These are phyloP conservation scores for Lycaena phlaeas DNA, from an alignment of 2,888 invertebrate genomes.

Conservation along the genomic window DNA sequence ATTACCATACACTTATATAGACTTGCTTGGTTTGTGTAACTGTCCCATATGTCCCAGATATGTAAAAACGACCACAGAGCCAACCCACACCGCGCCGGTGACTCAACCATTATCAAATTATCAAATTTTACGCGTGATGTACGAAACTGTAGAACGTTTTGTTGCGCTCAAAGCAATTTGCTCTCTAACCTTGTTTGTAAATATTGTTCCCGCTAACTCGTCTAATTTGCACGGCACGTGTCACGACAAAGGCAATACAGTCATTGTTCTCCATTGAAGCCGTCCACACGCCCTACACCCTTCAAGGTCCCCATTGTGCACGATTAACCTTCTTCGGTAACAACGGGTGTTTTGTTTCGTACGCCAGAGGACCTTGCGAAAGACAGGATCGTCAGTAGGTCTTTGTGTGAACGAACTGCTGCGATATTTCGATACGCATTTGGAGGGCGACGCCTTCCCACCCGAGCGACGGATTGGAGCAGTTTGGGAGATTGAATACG, in stretches of 20 bases:
- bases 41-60: too few species aligned
- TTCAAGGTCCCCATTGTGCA: slow-evolving; percentile 32
- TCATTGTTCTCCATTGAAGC: slow-evolving; percentile 43
- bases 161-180: too few species aligned
- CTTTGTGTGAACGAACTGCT: slow-evolving; percentile 20
- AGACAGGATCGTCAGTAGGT: slow-evolving; percentile 29
- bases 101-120: too few species aligned
- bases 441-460: neutral
- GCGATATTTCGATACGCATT: slow-evolving; percentile 14
- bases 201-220: slow-evolving; percentile 29
- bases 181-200: slow-evolving; percentile 27
- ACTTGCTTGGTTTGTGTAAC: too few species aligned
- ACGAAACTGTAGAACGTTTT: too few species aligned
- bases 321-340: slow-evolving; percentile 27
- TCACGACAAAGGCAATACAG: slow-evolving; percentile 37
- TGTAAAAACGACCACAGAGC: too few species aligned
- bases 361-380: slow-evolving; percentile 32
- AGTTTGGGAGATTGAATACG: slow-evolving; percentile 37
- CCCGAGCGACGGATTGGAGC: slow-evolving; percentile 13
- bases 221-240: slow-evolving; percentile 45
- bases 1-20: too few species aligned
- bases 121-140: too few species aligned
- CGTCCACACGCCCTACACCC: slow-evolving; percentile 35
- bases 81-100: too few species aligned
- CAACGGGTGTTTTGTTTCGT: slow-evolving; percentile 38